These are phyloP conservation scores for Falco biarmicus DNA, from an alignment of 2,797 vertebrate genomes.

Conservation along the genomic window DNA sequence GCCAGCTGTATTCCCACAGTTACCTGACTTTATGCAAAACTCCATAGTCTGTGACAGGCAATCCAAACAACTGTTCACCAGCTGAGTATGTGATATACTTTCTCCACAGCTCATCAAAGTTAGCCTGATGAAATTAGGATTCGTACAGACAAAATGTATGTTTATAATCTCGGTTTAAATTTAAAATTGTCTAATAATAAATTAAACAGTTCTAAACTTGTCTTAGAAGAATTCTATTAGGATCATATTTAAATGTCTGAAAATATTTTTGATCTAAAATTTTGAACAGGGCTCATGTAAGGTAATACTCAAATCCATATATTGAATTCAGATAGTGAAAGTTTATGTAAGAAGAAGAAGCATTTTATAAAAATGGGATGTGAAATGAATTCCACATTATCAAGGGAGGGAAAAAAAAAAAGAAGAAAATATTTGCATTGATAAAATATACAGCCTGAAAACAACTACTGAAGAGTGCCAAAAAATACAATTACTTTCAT, in stretches of 20 bases:
- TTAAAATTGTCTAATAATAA: background rate
- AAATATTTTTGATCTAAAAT: background rate
- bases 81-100: conserved; percentile 83
- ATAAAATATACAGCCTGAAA: background rate
- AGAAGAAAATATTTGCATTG: background rate
- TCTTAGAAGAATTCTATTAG: background rate
- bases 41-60: conserved; percentile 85
- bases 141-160: background rate
- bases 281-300: background rate
- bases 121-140: conserved; percentile 65
- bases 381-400: background rate
- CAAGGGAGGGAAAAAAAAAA: background rate
- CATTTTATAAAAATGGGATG: background rate
- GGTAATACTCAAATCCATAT: background rate
- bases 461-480: background rate
- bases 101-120: conserved; percentile 85
- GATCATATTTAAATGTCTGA: background rate
- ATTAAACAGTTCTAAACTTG: background rate
- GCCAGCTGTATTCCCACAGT: background rate
- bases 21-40: conserved; percentile 83
- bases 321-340: background rate
- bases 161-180: background rate
- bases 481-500: background rate
- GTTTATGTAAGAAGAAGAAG: background rate
- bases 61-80: conserved; percentile 85